Base-by-base conservation (phyloP, 2,113 vertebrate genomes). In the Pelmatolapia mariae region DNA sequence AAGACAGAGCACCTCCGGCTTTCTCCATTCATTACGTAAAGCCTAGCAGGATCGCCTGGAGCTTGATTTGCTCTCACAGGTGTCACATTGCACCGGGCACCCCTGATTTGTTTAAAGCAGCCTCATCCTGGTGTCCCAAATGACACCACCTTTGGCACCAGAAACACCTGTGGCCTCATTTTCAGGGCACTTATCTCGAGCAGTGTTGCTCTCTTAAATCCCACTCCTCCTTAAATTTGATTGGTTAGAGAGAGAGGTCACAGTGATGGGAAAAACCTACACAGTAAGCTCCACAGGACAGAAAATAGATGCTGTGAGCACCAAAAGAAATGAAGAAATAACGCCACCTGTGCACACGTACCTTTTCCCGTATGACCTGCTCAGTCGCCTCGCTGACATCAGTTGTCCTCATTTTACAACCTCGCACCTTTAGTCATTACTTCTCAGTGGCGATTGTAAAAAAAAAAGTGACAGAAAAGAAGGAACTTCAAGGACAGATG, bases 91-190 rank as follows among this genome's bases (percentile, higher is more conserved):
- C 68, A 45, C 36, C n/a, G 1, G 66, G 12, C 68, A 45, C 22
- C 71, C 16, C 43, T 8, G 15, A 19, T 76, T 47, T 47, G 38
- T 26, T 18, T 47, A 47, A 76, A 29, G 22, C 40, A 29, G 22
- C 40, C 40, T 76, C 24, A 29, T 76, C 9, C 40, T 11, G 66
- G 66, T 15, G 26, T 6, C 56, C 29, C 29, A 15, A 68, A 40
- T 8, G 66, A 71, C 3, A 10, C 11, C 3, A 43, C 66, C 12
- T 73, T 43, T 73, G 36, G 22, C 66, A 4, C 66, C n/a, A 43
- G 68, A 45, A 45, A 15, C 12, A 15, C 8, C 8, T 18, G 13
- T 45, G 68, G 68, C 13, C 0, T 47, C 0, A 18, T 45, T 1
- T 76, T 47, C 4, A 29, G 43, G 24, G 43, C 71, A 4, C 16